phyloP scores from a whole-genome alignment of 2,888 invertebrate species.

The Torymus tubicola region DNA sequence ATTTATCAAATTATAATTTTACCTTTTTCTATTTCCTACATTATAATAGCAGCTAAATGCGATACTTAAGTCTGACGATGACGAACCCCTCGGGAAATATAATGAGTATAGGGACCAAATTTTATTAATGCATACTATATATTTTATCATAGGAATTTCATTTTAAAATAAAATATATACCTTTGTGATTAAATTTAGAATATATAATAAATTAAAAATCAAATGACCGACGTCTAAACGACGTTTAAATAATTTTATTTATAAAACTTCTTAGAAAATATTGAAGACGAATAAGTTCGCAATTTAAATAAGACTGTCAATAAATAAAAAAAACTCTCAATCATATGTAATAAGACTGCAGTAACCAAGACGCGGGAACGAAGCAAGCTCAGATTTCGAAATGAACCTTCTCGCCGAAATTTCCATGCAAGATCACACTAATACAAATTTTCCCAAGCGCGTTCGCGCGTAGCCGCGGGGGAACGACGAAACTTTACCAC shows the following conservation, averaged over 20 bases:
- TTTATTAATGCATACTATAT: neutral
- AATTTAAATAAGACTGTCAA: too few relatives aligned
- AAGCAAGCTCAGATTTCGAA: conserved; percentile 8
- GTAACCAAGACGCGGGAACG: too few relatives aligned
- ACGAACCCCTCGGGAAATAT: conserved; percentile 9
- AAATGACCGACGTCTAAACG: too few relatives aligned
- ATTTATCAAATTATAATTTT: conserved; percentile 21
- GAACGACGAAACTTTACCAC: conserved; percentile 14
- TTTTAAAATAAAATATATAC: too few relatives aligned
- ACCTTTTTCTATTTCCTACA: conserved; percentile 1
- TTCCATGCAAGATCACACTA: neutral
- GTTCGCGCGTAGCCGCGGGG: neutral
- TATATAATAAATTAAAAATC: too few relatives aligned
- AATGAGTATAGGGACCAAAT: neutral
- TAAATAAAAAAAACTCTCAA: too few relatives aligned
- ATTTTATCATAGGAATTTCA: neutral
- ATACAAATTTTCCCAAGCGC: neutral
- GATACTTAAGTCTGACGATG: conserved; percentile 1
- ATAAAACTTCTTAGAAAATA: too few relatives aligned
- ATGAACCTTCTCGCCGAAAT: neutral
- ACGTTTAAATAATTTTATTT: too few relatives aligned
- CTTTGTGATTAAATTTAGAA: too few relatives aligned
- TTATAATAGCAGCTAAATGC: conserved; percentile 8
- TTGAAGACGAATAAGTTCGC: too few relatives aligned
- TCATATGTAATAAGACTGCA: too few relatives aligned